A percentile compares a stretch with the other conserved stretches of the same genome.
Evolutionary conservation across 2,888 invertebrate genomes (phyloP).

Genomic region (Drosophila formosana): DNA sequence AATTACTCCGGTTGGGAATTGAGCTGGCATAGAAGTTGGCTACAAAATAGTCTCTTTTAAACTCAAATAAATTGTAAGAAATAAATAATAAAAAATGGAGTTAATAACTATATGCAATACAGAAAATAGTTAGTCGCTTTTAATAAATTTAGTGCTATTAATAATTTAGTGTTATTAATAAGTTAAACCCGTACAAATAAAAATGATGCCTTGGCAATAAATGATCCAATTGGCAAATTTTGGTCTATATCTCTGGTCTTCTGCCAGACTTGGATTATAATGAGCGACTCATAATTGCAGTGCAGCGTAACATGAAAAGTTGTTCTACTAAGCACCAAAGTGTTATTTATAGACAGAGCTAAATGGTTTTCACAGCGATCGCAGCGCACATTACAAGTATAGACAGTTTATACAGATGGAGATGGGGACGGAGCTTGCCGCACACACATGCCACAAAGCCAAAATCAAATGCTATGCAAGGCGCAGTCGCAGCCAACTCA

Average conservation of each 20-base stretch:
- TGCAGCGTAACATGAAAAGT: slow-evolving; percentile 42
- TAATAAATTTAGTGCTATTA: neutral
- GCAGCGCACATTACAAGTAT: slow-evolving; percentile 5
- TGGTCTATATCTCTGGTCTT: slow-evolving; percentile 11
- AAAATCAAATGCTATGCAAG: slow-evolving; percentile 52
- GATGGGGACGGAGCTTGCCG: slow-evolving; percentile 5
- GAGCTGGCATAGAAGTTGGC: neutral
- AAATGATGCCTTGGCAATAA: neutral
- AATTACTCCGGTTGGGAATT: no score
- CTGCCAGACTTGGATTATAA: neutral
- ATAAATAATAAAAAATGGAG: no score
- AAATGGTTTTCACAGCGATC: slow-evolving; percentile 20
- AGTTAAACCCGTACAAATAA: neutral
- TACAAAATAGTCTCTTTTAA: slow-evolving; percentile 4
- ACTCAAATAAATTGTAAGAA: neutral
- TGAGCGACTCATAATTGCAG: slow-evolving; percentile 19
- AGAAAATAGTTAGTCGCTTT: no score
- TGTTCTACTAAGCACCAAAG: slow-evolving; percentile 29
- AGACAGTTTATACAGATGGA: slow-evolving; percentile 1
- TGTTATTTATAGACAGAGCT: slow-evolving; percentile 51
- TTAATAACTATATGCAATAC: no score
- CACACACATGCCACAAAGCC: slow-evolving; percentile 31
- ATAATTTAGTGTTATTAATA: no score
- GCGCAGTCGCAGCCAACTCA: slow-evolving; percentile 27
- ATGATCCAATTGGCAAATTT: slow-evolving; percentile 20